Evolutionary conservation across 2,888 invertebrate genomes (phyloP), one percentile per base, ranked within the genome.

Genomic region (Drosophila ustulata): DNA sequence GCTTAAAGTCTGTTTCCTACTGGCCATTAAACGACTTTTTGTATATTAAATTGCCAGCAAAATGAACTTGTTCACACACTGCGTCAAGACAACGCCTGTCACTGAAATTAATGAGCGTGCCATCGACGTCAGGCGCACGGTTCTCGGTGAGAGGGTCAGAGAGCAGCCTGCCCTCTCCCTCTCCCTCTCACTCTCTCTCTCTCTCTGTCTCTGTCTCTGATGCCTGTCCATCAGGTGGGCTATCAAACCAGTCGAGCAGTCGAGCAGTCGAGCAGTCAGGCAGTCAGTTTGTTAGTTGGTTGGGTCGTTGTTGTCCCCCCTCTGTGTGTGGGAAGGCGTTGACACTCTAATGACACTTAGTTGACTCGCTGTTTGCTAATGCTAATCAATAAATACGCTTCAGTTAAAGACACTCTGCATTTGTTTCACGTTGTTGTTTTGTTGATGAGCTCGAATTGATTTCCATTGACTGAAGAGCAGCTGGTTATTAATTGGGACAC

Each of bases 321-420:
- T 13, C 13, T 39, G 0, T 25, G 11, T 6, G 26, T 8, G 41
- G 65, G 51, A 63, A 77, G 70, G 77, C 78, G 82, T 78, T 89
- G 84, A 88, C 88, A 88, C 71, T 80, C 69, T 78, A 79, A 83
- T 87, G 89, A 88, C 82, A 88, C 78, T 76, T 80, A 72, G 76
- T 82, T 81, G 88, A 83, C 74, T 69, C 71, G 59, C 64, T 72
- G 72, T 75, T 82, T 68, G 78, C 71, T 61, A 70, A 62, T 66
- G 85, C 62, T 74, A 81, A 74, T 81, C 82, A 81, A 89, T 79
- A 83, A 79, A 77, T 71, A 63, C 73, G 71, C 57, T 51, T 57
- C 34, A 41, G 52, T 64, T 58, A 25, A 51, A 67, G 71, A 63
- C 59, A 45, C n/a, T 41, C 56, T 53, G 56, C 64, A 69, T 70